Evolutionary conservation across 2,113 vertebrate genomes (phyloP).

Genomic region (Oxyruncus cristatus): DNA sequence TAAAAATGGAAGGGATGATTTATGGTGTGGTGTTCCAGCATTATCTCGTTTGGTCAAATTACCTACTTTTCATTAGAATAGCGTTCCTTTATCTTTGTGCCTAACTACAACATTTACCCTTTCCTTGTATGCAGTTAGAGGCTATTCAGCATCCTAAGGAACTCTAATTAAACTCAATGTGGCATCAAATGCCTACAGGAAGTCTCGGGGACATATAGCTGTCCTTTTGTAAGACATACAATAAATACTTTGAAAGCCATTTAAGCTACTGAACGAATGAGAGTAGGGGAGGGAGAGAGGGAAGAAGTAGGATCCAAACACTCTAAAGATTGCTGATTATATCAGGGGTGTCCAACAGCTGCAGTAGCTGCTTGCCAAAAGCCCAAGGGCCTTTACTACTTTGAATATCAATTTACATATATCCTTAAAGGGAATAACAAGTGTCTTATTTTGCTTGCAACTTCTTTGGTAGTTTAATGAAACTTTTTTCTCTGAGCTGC

Average conservation of each 20-base stretch:
- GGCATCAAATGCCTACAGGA: slow-evolving; percentile 51
- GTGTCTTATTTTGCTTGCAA: not conserved
- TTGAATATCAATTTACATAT: slow-evolving; percentile 25
- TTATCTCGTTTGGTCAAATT: slow-evolving; percentile 7
- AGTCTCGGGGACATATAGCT: slow-evolving; percentile 44
- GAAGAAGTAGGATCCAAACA: slow-evolving; percentile 27
- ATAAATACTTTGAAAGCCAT: slow-evolving; percentile 56
- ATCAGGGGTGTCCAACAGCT: slow-evolving; percentile 21
- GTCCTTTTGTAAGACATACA: slow-evolving; percentile 42
- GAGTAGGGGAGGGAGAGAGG: not conserved
- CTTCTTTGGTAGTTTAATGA: not conserved
- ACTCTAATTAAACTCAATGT: slow-evolving; percentile 47
- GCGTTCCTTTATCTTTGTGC: not conserved
- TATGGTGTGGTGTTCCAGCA: not conserved
- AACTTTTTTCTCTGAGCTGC: not conserved
- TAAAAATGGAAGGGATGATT: slow-evolving; percentile 8
- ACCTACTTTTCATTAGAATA: slow-evolving; percentile 28
- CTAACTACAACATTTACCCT: not conserved
- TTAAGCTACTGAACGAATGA: not conserved
- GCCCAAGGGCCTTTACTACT: not conserved
- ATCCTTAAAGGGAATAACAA: not conserved
- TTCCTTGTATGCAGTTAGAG: not conserved
- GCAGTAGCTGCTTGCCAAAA: slow-evolving; percentile 17
- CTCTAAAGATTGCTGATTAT: not conserved
- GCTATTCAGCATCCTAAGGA: slow-evolving; percentile 15